These are phyloP conservation scores for Drosophila seguyi DNA, from an alignment of 1,140 invertebrate genomes.

Conservation along the genomic window DNA sequence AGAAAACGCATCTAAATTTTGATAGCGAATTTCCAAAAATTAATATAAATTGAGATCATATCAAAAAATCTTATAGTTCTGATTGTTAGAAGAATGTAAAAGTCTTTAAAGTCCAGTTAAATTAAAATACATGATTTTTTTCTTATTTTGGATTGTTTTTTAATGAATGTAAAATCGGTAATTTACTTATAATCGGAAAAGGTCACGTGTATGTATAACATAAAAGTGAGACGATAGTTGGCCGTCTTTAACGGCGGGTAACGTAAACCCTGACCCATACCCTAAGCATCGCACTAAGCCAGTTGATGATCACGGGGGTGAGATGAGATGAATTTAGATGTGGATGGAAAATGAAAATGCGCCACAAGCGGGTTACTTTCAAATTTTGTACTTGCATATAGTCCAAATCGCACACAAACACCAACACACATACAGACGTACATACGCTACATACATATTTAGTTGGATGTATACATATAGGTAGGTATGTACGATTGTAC, in stretches of 20 bases:
- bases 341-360: slow-evolving; percentile 57
- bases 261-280: slow-evolving; percentile 12
- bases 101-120: no score
- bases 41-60: no score
- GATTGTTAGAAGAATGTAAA: no score
- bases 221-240: slow-evolving; percentile 51
- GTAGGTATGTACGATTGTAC: slow-evolving; percentile 46
- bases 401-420: slow-evolving; percentile 66
- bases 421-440: slow-evolving; percentile 23
- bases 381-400: slow-evolving; percentile 80
- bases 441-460: slow-evolving; percentile 48
- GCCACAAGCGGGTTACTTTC: slow-evolving; percentile 81
- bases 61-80: no score
- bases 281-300: slow-evolving; percentile 19
- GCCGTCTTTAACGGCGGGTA: slow-evolving; percentile 23
- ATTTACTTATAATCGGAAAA: slow-evolving; percentile 47
- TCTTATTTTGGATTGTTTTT: neutral
- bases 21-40: no score
- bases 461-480: slow-evolving; percentile 51
- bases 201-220: slow-evolving; percentile 81
- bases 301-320: slow-evolving; percentile 36
- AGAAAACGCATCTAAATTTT: neutral
- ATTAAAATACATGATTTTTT: neutral
- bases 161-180: neutral
- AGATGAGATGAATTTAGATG: slow-evolving; percentile 12